Evolutionary conservation across 2,797 vertebrate genomes (phyloP).

Genomic region (Melanotaenia maccullochi): DNA sequence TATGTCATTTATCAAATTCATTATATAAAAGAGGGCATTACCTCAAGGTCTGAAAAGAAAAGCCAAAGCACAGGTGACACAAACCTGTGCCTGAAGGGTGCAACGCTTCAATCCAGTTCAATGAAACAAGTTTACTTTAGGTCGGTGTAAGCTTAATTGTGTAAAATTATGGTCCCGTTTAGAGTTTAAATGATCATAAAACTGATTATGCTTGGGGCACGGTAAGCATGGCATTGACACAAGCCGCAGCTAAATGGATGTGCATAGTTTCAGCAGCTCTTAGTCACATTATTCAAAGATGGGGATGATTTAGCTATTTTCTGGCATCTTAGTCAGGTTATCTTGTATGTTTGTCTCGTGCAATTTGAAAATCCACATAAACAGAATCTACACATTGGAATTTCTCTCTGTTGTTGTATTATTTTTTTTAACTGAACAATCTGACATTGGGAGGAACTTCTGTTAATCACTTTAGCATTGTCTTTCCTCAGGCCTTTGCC

Average conservation of each 20-base stretch:
- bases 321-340: background rate
- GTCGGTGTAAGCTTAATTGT: background rate
- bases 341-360: background rate
- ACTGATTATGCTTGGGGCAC: background rate
- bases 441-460: conserved; percentile 10
- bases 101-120: background rate
- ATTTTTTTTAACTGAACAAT: conserved; percentile 14
- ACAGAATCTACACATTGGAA: background rate
- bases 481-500: conserved; percentile 26
- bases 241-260: background rate
- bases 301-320: background rate
- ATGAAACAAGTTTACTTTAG: background rate
- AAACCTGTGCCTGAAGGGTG: background rate
- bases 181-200: background rate
- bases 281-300: background rate
- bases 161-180: background rate
- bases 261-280: background rate
- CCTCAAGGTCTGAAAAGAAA: background rate
- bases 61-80: too few relatives aligned
- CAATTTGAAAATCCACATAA: background rate
- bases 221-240: background rate
- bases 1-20: background rate
- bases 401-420: conserved; percentile 2
- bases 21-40: background rate
- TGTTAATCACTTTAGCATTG: conserved; percentile 16